Conservation (phyloP, 1,140 invertebrate species). For the Ceratosolen fusciceps region DNA sequence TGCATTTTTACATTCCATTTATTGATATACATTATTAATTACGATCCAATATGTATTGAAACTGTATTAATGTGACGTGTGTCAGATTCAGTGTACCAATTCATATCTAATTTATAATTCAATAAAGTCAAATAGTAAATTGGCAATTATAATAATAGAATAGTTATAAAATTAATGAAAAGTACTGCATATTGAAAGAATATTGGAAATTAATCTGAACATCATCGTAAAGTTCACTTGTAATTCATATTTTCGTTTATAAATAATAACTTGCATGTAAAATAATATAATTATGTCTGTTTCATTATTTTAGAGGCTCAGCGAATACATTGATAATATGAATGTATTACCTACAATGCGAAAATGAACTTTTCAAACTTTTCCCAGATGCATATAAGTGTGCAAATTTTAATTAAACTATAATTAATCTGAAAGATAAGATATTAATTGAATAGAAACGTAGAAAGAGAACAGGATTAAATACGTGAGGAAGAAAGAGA, state of each 20-base stretch:
- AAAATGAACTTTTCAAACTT: conserved; percentile 59
- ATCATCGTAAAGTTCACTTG: neutral
- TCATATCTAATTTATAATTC: too few species aligned
- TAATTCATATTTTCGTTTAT: neutral
- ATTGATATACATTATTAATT: too few species aligned
- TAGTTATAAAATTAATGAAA: too few species aligned
- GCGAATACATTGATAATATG: conserved; percentile 50
- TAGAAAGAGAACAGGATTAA: neutral
- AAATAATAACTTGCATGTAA: neutral
- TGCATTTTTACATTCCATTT: too few species aligned
- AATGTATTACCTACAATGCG: conserved; percentile 53
- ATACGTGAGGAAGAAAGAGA: too few species aligned
- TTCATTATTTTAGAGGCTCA: conserved; percentile 50
- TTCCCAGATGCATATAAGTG: conserved; percentile 33
- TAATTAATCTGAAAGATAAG: conserved; percentile 51
- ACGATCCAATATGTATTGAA: too few species aligned
- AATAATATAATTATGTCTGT: conserved; percentile 55
- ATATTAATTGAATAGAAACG: conserved; percentile 51
- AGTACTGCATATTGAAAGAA: neutral
- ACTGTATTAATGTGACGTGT: too few species aligned
- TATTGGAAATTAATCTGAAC: neutral
- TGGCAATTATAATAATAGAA: too few species aligned
- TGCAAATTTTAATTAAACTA: conserved; percentile 57
- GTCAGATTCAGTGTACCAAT: too few species aligned
- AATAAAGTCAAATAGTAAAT: neutral